Conservation (phyloP, 1,140 invertebrate species). For the Drosophila sproati region DNA sequence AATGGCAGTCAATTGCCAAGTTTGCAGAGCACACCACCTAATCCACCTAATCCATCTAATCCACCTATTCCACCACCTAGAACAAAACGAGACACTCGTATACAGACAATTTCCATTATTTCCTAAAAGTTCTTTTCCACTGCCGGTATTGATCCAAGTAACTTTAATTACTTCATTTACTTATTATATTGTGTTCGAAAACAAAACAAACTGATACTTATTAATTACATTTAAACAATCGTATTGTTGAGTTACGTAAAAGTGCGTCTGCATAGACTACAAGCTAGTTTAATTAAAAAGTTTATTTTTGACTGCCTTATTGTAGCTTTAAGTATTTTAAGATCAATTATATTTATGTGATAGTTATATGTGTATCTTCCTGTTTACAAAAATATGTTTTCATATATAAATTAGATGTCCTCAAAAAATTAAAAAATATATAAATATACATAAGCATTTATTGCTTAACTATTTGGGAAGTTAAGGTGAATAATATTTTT, state of each 20-base stretch:
- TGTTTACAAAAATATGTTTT: background rate
- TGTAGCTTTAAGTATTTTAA: conserved; percentile 8
- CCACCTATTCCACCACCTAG: conserved; percentile 85
- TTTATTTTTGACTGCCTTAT: conserved; percentile 20
- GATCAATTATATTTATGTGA: conserved; percentile 16
- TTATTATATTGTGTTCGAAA: background rate
- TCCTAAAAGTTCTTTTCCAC: conserved; percentile 12
- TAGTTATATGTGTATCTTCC: conserved; percentile 3
- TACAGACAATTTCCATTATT: conserved; percentile 42
- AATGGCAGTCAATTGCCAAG: conserved; percentile 4
- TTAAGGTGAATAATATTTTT: no score
- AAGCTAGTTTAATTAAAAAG: background rate
- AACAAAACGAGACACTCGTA: conserved; percentile 80
- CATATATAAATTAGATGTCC: no score
- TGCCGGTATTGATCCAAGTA: background rate
- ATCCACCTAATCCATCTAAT: conserved; percentile 85
- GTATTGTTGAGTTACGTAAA: background rate
- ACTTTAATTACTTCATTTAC: conserved; percentile 10
- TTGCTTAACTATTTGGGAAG: no score
- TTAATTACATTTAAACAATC: background rate
- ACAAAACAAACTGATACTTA: background rate
- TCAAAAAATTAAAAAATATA: no score
- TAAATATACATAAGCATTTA: no score
- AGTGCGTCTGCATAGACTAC: background rate
- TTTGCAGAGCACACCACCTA: conserved; percentile 65